Conservation (phyloP, 2,888 invertebrate species). For the Andrena dorsata region DNA sequence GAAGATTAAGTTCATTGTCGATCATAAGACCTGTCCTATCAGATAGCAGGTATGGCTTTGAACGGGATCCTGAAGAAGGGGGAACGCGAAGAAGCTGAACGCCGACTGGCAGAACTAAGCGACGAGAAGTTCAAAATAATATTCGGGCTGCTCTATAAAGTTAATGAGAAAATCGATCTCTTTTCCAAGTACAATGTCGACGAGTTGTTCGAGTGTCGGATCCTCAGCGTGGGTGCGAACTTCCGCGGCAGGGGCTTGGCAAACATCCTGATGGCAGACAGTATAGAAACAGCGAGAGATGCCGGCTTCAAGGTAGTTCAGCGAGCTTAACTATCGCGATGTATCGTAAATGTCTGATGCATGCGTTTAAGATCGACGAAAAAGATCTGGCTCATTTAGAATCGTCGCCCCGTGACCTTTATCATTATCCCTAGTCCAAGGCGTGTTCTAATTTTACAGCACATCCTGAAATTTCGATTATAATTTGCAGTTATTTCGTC, state of each 20-base stretch:
- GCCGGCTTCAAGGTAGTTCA: conserved; percentile 89
- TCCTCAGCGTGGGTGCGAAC: conserved; percentile 90
- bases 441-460: conserved; percentile 31
- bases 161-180: conserved; percentile 89
- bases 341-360: conserved; percentile 45
- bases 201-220: conserved; percentile 92
- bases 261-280: conserved; percentile 89
- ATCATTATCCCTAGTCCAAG: background rate
- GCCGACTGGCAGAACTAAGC: conserved; percentile 88
- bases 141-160: conserved; percentile 90
- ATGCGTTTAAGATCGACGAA: conserved; percentile 40
- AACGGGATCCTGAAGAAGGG: conserved; percentile 92
- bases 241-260: conserved; percentile 92
- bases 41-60: conserved; percentile 92
- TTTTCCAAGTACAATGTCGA: conserved; percentile 89
- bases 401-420: conserved; percentile 12
- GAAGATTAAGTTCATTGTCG: conserved; percentile 39
- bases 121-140: conserved; percentile 92
- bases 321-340: background rate
- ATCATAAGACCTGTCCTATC: conserved; percentile 63
- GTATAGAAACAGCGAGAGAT: conserved; percentile 89
- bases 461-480: conserved; percentile 5
- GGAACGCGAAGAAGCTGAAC: conserved; percentile 90
- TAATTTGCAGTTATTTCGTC: conserved; percentile 12
- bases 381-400: conserved; percentile 5